phyloP scores from a whole-genome alignment of 1,140 invertebrate genomes.

The Panagrolaimus sp. region DNA sequence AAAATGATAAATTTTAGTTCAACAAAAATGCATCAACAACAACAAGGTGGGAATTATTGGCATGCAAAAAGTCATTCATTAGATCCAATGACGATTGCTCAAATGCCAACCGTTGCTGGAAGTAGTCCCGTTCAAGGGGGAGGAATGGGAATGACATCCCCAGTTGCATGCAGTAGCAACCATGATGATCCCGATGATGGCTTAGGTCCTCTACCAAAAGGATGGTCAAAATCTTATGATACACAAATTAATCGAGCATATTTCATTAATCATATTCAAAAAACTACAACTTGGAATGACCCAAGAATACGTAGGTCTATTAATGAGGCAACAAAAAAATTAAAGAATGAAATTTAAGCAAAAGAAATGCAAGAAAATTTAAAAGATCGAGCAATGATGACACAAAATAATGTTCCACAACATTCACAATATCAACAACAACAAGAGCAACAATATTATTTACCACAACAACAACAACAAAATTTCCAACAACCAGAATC shows the following conservation, averaged over 20 bases:
- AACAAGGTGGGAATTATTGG: slow-evolving; percentile 16
- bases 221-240: slow-evolving; percentile 20
- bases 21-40: background rate
- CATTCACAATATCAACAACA: background rate
- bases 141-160: background rate
- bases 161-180: slow-evolving; percentile 1
- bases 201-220: slow-evolving; percentile 21
- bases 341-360: background rate
- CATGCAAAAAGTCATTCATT: slow-evolving; percentile 24
- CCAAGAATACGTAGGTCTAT: slow-evolving; percentile 17
- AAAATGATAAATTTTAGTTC: background rate
- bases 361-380: slow-evolving; percentile 13
- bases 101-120: background rate
- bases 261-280: slow-evolving; percentile 27
- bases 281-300: slow-evolving; percentile 25
- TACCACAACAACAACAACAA: slow-evolving; percentile 7
- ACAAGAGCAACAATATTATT: background rate
- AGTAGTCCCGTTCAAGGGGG: background rate
- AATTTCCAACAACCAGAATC: background rate
- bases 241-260: background rate
- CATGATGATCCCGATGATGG: slow-evolving; percentile 14
- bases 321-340: background rate
- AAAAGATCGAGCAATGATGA: background rate
- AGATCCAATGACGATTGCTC: slow-evolving; percentile 14
- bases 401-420: background rate